Evolutionary conservation across 2,888 invertebrate genomes (phyloP), one percentile per base, ranked within the genome.

Genomic region (Diplazon laetatorius): DNA sequence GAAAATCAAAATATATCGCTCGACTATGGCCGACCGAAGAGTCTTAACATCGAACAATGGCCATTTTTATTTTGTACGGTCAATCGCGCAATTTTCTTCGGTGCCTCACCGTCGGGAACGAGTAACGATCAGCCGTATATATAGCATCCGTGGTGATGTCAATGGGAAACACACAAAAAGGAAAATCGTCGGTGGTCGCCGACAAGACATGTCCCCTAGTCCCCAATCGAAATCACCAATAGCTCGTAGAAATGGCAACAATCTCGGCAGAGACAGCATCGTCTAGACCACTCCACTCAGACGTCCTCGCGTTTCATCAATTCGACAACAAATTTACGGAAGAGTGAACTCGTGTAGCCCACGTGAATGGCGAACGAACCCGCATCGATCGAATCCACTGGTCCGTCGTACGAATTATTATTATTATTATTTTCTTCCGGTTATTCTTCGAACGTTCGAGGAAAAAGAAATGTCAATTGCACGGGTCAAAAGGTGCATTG

Each of bases 51-150:
- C n/a, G 25, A 22, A 72, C 78, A 66, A 46, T 35, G 77, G 25
- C 80, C 80, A 82, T 84, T 82, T 76, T 65, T 62, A 76, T 84
- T 84, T 84, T 84, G 82, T 84, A 82, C 84, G 73, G 82, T 22
- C 63, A 82, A 82, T 82, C 68, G 55, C 35, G 35, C 80, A 69
- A 80, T 74, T 76, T n/a, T n/a, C 80, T 78, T 77, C 62, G 78
- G 80, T 78, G 74, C 76, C n/a, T 73, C 16, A 35, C 62, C 78
- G 62, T 62, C 14, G 30, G 35, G 25, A 22, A 62, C 42, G 60
- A 62, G 44, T 62, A 62, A 62, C 62, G 62, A 62, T 14, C 30
- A 5, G 14, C n/a, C 14, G 25, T 62, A 25, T 46, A 62, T 16
- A 46, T 20, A 60, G 60, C 46, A 46, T 46, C 25, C 30, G 62